Conservation (phyloP, 2,888 invertebrate species). For the Amphimallon solstitiale region DNA sequence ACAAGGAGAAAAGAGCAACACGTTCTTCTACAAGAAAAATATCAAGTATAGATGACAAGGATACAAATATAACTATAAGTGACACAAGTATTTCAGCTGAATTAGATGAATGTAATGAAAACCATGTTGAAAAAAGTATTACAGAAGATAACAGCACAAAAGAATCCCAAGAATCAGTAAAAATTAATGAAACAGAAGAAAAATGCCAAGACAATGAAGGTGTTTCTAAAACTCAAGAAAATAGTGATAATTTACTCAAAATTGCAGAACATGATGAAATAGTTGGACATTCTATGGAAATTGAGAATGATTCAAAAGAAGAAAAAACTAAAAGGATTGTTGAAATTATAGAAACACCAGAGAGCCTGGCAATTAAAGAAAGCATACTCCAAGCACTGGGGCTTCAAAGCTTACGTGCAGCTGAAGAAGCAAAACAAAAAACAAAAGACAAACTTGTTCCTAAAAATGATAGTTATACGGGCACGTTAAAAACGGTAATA, state of each 20-base stretch:
- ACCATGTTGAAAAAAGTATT: slow-evolving; percentile 41
- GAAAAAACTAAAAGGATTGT: slow-evolving; percentile 30
- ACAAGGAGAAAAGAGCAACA: slow-evolving; percentile 46
- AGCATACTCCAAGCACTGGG: slow-evolving; percentile 79
- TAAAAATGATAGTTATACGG: slow-evolving; percentile 70
- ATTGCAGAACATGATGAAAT: slow-evolving; percentile 14
- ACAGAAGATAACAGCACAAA: slow-evolving; percentile 24
- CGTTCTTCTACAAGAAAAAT: slow-evolving; percentile 46
- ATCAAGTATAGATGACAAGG: slow-evolving; percentile 33
- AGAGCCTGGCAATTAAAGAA: slow-evolving; percentile 67
- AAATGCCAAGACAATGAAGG: slow-evolving; percentile 22
- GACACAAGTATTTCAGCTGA: slow-evolving; percentile 22
- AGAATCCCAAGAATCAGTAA: slow-evolving; percentile 31
- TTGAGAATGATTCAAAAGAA: neutral
- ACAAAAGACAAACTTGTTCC: slow-evolving; percentile 60
- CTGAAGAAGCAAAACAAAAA: slow-evolving; percentile 74
- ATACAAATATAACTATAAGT: slow-evolving; percentile 23
- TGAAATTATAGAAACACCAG: slow-evolving; percentile 42
- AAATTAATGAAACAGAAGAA: slow-evolving; percentile 33
- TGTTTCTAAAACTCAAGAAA: neutral
- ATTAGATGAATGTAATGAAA: slow-evolving; percentile 37
- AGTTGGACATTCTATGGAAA: slow-evolving; percentile 1
- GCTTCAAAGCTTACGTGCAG: slow-evolving; percentile 77
- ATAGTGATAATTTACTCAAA: slow-evolving; percentile 16
- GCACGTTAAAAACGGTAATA: slow-evolving; percentile 85